A percentile compares a stretch with the other conserved stretches of the same genome.
These are phyloP conservation scores for Halcyon senegalensis DNA, from an alignment of 2,113 vertebrate species.

Conservation along the genomic window DNA sequence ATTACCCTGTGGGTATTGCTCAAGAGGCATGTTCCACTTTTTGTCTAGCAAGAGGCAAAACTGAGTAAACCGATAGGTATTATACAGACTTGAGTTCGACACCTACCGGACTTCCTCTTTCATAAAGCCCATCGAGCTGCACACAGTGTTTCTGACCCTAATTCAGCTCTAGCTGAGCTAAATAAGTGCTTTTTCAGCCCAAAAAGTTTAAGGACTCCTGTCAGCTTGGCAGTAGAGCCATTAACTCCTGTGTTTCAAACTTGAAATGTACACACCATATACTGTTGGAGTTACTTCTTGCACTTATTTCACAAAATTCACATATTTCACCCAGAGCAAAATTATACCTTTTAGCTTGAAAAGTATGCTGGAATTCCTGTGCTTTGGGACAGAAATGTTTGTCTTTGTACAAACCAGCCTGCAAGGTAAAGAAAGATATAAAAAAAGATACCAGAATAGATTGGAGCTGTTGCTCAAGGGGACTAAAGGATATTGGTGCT, in stretches of 20 bases:
- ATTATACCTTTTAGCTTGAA: neutral
- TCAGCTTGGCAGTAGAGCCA: neutral
- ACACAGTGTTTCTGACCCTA: neutral
- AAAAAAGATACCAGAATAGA: neutral
- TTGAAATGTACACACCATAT: neutral
- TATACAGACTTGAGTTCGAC: neutral
- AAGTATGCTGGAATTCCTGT: neutral
- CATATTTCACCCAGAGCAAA: neutral
- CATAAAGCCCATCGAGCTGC: neutral
- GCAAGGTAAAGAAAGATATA: neutral
- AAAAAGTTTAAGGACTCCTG: neutral
- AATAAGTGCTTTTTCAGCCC: neutral
- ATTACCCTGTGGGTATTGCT: conserved; percentile 8
- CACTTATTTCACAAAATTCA: neutral
- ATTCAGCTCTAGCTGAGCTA: neutral
- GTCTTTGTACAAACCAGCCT: neutral
- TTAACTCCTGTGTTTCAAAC: neutral
- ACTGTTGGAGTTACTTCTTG: neutral
- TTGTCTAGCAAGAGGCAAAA: neutral
- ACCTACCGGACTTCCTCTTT: neutral
- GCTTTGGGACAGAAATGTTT: neutral
- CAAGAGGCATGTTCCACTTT: neutral
- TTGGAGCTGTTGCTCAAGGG: neutral
- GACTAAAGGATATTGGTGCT: neutral
- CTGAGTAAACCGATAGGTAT: neutral